These are phyloP conservation scores for Acrobasis repandana DNA, from an alignment of 2,888 invertebrate species.

Conservation along the genomic window DNA sequence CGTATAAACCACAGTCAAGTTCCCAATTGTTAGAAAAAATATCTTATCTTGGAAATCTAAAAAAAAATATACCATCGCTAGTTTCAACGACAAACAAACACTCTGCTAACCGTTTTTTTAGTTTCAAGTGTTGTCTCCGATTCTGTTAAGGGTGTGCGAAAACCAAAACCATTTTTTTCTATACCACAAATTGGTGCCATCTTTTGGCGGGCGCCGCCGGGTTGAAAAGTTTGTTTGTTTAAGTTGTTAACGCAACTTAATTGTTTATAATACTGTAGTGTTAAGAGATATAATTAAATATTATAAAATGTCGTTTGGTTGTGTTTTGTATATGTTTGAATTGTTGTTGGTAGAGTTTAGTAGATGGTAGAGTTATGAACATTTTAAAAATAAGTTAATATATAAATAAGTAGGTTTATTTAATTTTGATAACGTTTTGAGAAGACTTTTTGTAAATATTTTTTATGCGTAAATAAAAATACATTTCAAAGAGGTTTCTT, in stretches of 20 bases:
- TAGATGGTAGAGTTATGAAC: too few species aligned
- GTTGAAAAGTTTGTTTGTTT: slow-evolving; percentile 50
- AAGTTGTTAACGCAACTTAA: slow-evolving; percentile 47
- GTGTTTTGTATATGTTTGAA: neutral
- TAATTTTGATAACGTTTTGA: too few species aligned
- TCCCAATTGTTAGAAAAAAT: too few species aligned
- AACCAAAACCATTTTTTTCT: slow-evolving; percentile 44
- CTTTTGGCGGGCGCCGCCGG: slow-evolving; percentile 71
- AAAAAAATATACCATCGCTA: slow-evolving; percentile 36
- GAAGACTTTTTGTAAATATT: too few species aligned
- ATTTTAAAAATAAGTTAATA: too few species aligned
- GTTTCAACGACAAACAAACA: slow-evolving; percentile 45
- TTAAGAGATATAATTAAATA: slow-evolving; percentile 34
- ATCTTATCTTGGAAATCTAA: slow-evolving; percentile 22
- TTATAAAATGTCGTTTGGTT: slow-evolving; percentile 15
- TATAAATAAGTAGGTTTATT: too few species aligned
- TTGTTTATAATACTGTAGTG: slow-evolving; percentile 58
- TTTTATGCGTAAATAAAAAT: too few species aligned
- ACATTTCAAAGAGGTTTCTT: too few species aligned
- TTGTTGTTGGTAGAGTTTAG: too few species aligned
- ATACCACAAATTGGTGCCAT: slow-evolving; percentile 45
- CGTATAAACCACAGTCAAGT: too few species aligned
- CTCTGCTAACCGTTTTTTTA: slow-evolving; percentile 37
- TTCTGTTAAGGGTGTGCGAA: slow-evolving; percentile 73
- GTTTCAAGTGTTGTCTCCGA: slow-evolving; percentile 58